phyloP scores from a whole-genome alignment of 2,888 invertebrate genomes.

The Hanleya hanleyi region DNA sequence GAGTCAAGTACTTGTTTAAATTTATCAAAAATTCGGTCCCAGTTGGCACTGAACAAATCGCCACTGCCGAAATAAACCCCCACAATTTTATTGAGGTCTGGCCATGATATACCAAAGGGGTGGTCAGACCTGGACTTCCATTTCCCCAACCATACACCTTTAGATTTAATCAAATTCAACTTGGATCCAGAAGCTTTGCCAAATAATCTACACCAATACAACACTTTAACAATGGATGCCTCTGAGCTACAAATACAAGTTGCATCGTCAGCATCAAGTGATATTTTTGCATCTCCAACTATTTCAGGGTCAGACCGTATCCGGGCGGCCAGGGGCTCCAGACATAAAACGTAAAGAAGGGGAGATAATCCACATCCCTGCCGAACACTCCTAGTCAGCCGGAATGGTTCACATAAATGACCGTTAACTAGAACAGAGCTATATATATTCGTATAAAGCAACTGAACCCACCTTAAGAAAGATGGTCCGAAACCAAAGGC shows the following conservation, averaged over 20 bases:
- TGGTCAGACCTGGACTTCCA: slow-evolving; percentile 4
- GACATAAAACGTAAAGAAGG: slow-evolving; percentile 12
- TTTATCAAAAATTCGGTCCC: neutral
- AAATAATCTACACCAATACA: neutral
- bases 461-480: slow-evolving; percentile 10
- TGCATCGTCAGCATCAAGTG: slow-evolving; percentile 10
- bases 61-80: neutral
- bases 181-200: neutral
- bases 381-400: slow-evolving; percentile 10
- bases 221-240: neutral
- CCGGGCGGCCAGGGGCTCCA: slow-evolving; percentile 9
- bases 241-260: neutral
- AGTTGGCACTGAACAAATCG: neutral
- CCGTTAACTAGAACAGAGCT: slow-evolving; percentile 11
- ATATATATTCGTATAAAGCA: slow-evolving; percentile 1
- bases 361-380: slow-evolving; percentile 21
- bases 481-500: slow-evolving; percentile 11
- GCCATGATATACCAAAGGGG: slow-evolving; percentile 3
- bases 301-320: slow-evolving; percentile 4
- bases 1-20: neutral
- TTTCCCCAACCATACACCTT: neutral
- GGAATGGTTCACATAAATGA: slow-evolving; percentile 5
- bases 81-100: neutral
- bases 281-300: slow-evolving; percentile 1
- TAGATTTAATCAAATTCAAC: neutral